phyloP scores from a whole-genome alignment of 2,797 vertebrate genomes.

The Agapornis canus region DNA sequence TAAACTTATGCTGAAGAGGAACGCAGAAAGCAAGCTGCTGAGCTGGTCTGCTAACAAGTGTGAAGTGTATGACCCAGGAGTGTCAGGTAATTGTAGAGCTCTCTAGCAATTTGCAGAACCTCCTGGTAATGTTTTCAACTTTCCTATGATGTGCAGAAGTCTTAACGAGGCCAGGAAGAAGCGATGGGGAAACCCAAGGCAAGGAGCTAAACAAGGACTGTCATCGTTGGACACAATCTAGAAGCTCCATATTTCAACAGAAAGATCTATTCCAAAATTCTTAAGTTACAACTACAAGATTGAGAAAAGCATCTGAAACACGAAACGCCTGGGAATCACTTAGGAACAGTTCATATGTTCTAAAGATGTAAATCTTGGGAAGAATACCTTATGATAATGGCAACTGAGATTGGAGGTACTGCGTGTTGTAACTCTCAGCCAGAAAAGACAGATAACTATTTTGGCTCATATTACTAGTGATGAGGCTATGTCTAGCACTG shows the following conservation, averaged over 20 bases:
- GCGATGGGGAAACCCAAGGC: not conserved
- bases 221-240: slow-evolving; percentile 24
- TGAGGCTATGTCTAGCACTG: slow-evolving; percentile 84
- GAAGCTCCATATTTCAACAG: slow-evolving; percentile 52
- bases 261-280: slow-evolving; percentile 44
- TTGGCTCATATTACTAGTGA: slow-evolving; percentile 80
- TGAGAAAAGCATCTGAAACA: slow-evolving; percentile 63
- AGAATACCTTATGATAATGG: slow-evolving; percentile 75
- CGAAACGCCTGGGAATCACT: slow-evolving; percentile 69
- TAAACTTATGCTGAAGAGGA: not conserved
- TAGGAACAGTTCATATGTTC: slow-evolving; percentile 77
- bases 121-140: not conserved
- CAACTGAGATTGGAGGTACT: slow-evolving; percentile 71
- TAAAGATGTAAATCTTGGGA: slow-evolving; percentile 78
- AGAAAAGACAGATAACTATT: slow-evolving; percentile 83
- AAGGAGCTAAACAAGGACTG: slow-evolving; percentile 35
- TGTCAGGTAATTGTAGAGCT: not conserved
- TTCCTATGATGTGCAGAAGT: not conserved
- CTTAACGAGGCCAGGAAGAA: not conserved
- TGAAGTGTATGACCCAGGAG: not conserved
- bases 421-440: slow-evolving; percentile 75
- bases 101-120: not conserved
- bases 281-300: slow-evolving; percentile 59
- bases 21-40: not conserved
- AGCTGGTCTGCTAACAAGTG: not conserved